Percentiles rank a stretch among this genome's conserved stretches.
phyloP scores from a whole-genome alignment of 2,113 vertebrate species.

The Clarias batrachus region DNA sequence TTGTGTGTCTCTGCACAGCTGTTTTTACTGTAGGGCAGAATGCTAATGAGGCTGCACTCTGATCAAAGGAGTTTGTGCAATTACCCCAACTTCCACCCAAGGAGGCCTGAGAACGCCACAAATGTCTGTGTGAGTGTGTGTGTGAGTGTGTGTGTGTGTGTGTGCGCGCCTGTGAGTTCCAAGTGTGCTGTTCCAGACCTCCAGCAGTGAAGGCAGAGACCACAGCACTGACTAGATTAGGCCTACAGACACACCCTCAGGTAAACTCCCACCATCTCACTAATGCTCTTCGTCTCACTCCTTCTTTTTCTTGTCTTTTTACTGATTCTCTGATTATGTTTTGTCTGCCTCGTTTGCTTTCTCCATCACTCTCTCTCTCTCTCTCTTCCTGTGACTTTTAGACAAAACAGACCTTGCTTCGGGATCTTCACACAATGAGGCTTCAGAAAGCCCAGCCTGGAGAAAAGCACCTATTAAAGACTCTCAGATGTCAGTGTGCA shows the following conservation, averaged over 20 bases:
- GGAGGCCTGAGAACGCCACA: constrained; percentile 45
- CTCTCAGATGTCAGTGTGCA: constrained; percentile 66
- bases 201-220: constrained; percentile 40
- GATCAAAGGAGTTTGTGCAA: constrained; percentile 54
- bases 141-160: constrained; percentile 17
- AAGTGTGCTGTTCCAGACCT: constrained; percentile 42
- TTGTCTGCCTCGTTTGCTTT: constrained; percentile 13
- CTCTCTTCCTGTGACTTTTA: constrained; percentile 62
- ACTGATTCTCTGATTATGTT: constrained; percentile 30
- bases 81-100: constrained; percentile 52
- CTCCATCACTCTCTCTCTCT: constrained; percentile 36
- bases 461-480: constrained; percentile 76
- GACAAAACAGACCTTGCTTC: constrained; percentile 74
- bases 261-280: constrained; percentile 22
- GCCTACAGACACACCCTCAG: constrained; percentile 38
- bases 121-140: not conserved
- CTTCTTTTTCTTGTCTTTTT: constrained; percentile 7
- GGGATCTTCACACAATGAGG: constrained; percentile 71
- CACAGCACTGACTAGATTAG: constrained; percentile 29
- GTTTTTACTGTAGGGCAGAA: constrained; percentile 60
- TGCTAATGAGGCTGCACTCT: constrained; percentile 52
- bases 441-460: constrained; percentile 66
- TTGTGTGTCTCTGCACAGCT: constrained; percentile 44
- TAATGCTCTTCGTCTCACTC: constrained; percentile 55
- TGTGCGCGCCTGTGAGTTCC: constrained; percentile 6